Conservation (phyloP, 2,113 vertebrate species). For the Salvelinus alpinus region DNA sequence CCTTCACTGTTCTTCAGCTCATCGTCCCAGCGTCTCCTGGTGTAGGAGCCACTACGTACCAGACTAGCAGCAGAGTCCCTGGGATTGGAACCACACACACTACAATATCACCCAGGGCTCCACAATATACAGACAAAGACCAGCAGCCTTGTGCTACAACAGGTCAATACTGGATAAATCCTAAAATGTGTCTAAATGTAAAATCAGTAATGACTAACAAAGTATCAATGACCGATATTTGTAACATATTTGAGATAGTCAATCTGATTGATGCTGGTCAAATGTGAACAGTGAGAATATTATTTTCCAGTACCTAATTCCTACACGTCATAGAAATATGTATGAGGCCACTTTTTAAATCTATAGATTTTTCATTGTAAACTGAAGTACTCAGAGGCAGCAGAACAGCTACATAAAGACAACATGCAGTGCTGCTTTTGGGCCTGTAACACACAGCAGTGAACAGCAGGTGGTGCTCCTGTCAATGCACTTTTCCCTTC, state of each 20-base stretch:
- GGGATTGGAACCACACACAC: conserved; percentile 63
- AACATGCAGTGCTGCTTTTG: conserved; percentile 38
- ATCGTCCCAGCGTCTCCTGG: conserved; percentile 96
- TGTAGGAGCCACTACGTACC: conserved; percentile 92
- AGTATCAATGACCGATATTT: neutral
- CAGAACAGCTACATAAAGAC: conserved; percentile 9
- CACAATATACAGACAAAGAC: neutral
- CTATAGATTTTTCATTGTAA: neutral
- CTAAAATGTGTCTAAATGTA: neutral
- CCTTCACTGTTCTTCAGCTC: conserved; percentile 92
- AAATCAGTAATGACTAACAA: neutral
- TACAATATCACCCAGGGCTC: conserved; percentile 14
- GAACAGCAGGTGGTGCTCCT: conserved; percentile 48
- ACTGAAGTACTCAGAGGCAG: neutral
- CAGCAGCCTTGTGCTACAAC: neutral
- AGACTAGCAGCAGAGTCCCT: conserved; percentile 90
- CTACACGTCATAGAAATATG: too few species aligned
- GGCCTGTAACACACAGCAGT: conserved; percentile 47
- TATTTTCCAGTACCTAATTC: neutral
- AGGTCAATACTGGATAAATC: neutral
- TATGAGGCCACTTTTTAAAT: too few species aligned
- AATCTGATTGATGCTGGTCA: neutral
- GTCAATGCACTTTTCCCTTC: conserved; percentile 19
- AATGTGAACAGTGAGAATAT: neutral
- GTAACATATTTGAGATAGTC: neutral